Evolutionary conservation across 1,140 invertebrate genomes (phyloP).

Genomic region (Zaprionus camerounensis): DNA sequence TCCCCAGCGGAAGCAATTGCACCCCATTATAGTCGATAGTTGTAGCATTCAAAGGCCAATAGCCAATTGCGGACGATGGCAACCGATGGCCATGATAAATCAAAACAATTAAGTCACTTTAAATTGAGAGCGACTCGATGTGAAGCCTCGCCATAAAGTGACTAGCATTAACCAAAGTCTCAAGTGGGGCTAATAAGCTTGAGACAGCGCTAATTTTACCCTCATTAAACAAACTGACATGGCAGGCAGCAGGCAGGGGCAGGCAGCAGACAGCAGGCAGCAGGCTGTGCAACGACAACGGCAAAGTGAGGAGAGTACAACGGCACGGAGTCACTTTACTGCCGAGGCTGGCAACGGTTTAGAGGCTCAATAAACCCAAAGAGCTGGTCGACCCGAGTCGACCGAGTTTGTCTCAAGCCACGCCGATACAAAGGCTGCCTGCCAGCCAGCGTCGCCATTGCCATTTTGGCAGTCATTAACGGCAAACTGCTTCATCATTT

Average conservation of each 20-base stretch:
- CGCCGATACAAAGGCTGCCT: conserved; percentile 30
- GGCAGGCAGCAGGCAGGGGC: conserved; percentile 44
- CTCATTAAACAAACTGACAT: conserved; percentile 83
- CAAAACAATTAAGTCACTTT: conserved; percentile 80
- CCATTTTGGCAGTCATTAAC: conserved; percentile 82
- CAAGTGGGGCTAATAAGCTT: conserved; percentile 81
- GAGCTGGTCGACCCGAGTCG: conserved; percentile 50
- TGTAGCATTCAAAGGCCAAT: conserved; percentile 24
- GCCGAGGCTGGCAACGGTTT: conserved; percentile 58
- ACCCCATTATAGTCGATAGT: conserved; percentile 46
- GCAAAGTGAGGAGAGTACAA: conserved; percentile 18
- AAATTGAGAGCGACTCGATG: conserved; percentile 62
- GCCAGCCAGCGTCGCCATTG: conserved; percentile 67
- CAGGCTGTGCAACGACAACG: background rate
- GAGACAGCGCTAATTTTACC: conserved; percentile 83
- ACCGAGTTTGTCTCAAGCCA: conserved; percentile 24
- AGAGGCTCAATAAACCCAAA: conserved; percentile 79
- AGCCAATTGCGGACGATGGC: background rate
- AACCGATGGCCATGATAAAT: conserved; percentile 60
- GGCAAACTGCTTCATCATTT: conserved; percentile 83
- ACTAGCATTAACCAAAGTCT: conserved; percentile 78
- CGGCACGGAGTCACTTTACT: conserved; percentile 21
- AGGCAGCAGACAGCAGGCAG: conserved; percentile 22
- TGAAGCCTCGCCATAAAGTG: conserved; percentile 65
- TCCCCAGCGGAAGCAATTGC: conserved; percentile 51